These are phyloP conservation scores for Hemicrepidius hirtus DNA, from an alignment of 2,888 invertebrate genomes.

Conservation along the genomic window DNA sequence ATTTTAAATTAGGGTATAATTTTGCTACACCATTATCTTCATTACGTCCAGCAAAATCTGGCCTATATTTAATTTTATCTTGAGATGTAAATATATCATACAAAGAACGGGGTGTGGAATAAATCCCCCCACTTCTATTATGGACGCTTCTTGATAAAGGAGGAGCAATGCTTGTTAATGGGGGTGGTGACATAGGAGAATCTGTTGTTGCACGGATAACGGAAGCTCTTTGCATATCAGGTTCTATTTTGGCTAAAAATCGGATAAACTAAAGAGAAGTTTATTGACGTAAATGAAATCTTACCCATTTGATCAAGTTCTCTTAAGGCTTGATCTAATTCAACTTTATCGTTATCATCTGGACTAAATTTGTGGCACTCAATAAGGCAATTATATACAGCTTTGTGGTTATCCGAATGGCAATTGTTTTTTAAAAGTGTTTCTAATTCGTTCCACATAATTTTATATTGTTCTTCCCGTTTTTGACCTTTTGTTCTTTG, in stretches of 20 bases:
- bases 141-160: conserved; percentile 59
- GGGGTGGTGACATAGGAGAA: conserved; percentile 89
- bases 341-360: conserved; percentile 78
- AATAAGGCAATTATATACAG: conserved; percentile 85
- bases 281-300: conserved; percentile 40
- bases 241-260: conserved; percentile 40
- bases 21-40: conserved; percentile 78
- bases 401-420: conserved; percentile 85
- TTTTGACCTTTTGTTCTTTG: conserved; percentile 78
- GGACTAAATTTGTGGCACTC: conserved; percentile 81
- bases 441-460: conserved; percentile 93
- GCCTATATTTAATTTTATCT: conserved; percentile 71
- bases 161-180: conserved; percentile 68
- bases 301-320: conserved; percentile 75
- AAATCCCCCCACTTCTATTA: conserved; percentile 64
- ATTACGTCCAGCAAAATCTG: conserved; percentile 78
- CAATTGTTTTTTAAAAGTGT: conserved; percentile 85
- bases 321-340: conserved; percentile 76
- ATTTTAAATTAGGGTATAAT: conserved; percentile 83
- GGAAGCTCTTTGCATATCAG: conserved; percentile 68
- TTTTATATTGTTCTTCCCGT: conserved; percentile 92
- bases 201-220: conserved; percentile 87
- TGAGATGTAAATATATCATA: conserved; percentile 80
- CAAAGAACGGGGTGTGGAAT: conserved; percentile 74
- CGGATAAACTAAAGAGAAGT: not conserved